Evolutionary conservation across 1,140 invertebrate genomes (phyloP), one percentile per base, ranked within the genome.

Genomic region (Apis laboriosa): DNA sequence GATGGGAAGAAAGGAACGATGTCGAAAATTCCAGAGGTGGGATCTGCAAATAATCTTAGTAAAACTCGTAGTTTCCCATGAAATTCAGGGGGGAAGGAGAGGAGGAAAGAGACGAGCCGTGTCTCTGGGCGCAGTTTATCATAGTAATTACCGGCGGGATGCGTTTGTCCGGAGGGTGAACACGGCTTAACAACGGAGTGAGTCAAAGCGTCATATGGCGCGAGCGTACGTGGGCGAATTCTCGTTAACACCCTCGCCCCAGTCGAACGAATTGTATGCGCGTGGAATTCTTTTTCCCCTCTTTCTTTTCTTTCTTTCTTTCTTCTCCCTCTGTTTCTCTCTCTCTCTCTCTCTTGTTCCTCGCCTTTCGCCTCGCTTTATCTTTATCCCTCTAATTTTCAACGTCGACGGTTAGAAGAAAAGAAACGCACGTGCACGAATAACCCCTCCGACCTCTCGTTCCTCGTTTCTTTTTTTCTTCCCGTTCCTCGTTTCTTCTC

Each of bases 131-230:
- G 85, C 66, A 88, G 91, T 92, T 92, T 91, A 92, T 93, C 88
- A 90, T 90, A 87, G 85, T 92, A 92, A 93, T 92, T 92, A 90
- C 91, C 82, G 77, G 77, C 79, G 85, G 84, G 88, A 87, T 84
- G 84, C 80, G 82, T 88, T 87, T 83, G 76, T 85, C 72, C 82
- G 77, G 76, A 89, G 89, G 89, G 90, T 89, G 84, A 83, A 85
- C 72, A 71, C 64, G 66, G 80, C 78, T 87, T 80, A 88, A 87
- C 84, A 87, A 87, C 85, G 74, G 78, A 78, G 82, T 72, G 85
- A 90, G 82, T 89, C 87, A 88, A 89, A 89, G 87, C 89, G 90
- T 92, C 91, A 92, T 91, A 92, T 92, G 90, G 90, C 81, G 73
- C 80, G 80, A 88, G 76, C 81, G 85, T 75, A 86, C 83, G 84